Conservation (phyloP, 2,113 vertebrate genomes). For the Ctenodactylus gundi region DNA sequence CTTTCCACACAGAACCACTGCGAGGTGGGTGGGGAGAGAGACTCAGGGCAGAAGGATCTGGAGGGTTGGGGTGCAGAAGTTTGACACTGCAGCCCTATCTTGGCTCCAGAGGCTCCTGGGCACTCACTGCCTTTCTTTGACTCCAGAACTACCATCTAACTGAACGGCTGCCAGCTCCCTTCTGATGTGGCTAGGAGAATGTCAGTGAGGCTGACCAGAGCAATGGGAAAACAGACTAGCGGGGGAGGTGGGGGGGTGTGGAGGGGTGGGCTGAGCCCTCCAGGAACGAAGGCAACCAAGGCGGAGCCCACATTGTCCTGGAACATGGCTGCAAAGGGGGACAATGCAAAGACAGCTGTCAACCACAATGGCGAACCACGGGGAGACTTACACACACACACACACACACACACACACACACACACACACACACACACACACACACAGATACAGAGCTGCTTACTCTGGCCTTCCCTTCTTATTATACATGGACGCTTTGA, state of each 20-base stretch:
- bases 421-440: rapidly evolving
- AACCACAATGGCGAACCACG: rapidly evolving
- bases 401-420: rapidly evolving
- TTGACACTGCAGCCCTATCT: background rate
- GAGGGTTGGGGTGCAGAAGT: background rate
- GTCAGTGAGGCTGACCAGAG: background rate
- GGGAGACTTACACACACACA: background rate
- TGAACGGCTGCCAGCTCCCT: background rate
- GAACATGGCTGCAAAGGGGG: background rate
- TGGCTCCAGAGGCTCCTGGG: background rate
- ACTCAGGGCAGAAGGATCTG: background rate
- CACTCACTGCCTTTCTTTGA: background rate
- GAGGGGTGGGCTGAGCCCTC: background rate
- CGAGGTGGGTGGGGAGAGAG: background rate
- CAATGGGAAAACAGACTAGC: background rate
- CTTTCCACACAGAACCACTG: background rate
- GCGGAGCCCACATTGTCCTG: background rate
- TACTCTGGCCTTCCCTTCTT: background rate
- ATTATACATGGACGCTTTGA: background rate
- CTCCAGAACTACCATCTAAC: background rate
- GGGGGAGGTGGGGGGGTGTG: background rate
- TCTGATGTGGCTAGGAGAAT: background rate
- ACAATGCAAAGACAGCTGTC: background rate
- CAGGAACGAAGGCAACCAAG: background rate
- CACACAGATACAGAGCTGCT: rapidly evolving